These are phyloP conservation scores for Caenorhabditis zanzibari DNA, from an alignment of 2,888 invertebrate species.

Conservation along the genomic window DNA sequence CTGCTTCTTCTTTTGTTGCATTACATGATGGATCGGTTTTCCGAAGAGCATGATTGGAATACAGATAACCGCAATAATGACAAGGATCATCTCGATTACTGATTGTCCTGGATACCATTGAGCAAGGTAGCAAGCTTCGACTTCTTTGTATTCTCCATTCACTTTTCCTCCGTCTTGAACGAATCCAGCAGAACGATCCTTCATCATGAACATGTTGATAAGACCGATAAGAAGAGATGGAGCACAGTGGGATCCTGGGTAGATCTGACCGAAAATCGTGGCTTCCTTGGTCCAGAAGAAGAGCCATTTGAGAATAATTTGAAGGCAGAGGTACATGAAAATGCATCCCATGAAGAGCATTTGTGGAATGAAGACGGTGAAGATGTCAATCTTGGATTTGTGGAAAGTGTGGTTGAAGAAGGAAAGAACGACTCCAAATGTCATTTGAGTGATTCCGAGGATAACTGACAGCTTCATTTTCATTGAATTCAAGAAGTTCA, in stretches of 20 bases:
- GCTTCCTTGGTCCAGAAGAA: conserved; percentile 84
- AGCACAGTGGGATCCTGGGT: conserved; percentile 83
- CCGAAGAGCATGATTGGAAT: conserved; percentile 83
- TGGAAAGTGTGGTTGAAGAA: conserved; percentile 84
- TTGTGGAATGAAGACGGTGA: conserved; percentile 96
- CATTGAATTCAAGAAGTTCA: conserved; percentile 83
- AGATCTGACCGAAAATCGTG: conserved; percentile 76
- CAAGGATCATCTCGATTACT: conserved; percentile 83
- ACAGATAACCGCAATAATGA: conserved; percentile 83
- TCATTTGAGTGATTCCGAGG: conserved; percentile 82
- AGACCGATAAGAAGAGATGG: conserved; percentile 82
- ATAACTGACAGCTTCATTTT: conserved; percentile 84
- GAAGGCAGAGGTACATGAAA: conserved; percentile 94
- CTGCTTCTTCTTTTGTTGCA: conserved; percentile 81
- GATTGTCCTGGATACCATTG: conserved; percentile 84
- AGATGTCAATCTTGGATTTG: conserved; percentile 89
- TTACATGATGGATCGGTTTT: conserved; percentile 80
- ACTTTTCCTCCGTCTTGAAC: conserved; percentile 59
- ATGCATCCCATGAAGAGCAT: conserved; percentile 92
- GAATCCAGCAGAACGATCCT: conserved; percentile 64
- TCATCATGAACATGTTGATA: conserved; percentile 82
- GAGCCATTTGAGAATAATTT: conserved; percentile 81
- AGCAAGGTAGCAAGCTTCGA: conserved; percentile 76
- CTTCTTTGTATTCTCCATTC: conserved; percentile 56
- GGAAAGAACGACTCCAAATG: conserved; percentile 82